phyloP scores from a whole-genome alignment of 2,113 vertebrate species.

The Sylvietta virens region DNA sequence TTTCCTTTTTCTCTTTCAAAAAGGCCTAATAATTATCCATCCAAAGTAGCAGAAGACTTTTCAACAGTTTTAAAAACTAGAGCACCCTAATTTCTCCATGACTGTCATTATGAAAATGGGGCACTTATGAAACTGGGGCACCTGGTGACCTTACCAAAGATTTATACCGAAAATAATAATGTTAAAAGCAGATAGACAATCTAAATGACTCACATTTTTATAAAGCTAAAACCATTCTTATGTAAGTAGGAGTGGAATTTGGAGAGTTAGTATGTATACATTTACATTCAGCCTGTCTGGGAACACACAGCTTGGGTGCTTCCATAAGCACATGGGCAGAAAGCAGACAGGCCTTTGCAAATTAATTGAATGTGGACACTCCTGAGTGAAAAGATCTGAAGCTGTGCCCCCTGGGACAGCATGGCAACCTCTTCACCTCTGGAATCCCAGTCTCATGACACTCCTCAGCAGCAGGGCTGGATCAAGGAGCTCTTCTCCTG shows the following conservation, averaged over 20 bases:
- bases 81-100: not conserved
- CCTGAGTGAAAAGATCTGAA: not conserved
- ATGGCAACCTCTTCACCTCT: not conserved
- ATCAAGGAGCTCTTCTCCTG: not conserved
- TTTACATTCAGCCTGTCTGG: not conserved
- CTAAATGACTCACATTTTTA: not conserved
- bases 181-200: not conserved
- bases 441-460: fast-evolving
- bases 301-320: not conserved
- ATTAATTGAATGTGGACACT: not conserved
- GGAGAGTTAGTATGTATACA: not conserved
- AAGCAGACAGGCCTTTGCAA: not conserved
- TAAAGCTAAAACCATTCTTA: not conserved
- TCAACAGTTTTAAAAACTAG: not conserved
- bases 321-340: not conserved
- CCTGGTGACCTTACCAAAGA: not conserved
- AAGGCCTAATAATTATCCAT: not conserved
- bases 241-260: not conserved
- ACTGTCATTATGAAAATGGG: not conserved
- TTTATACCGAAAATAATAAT: not conserved
- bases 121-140: not conserved
- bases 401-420: fast-evolving
- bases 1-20: not conserved
- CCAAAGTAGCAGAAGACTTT: not conserved
- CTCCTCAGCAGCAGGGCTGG: fast-evolving